Evolutionary conservation across 2,113 vertebrate genomes (phyloP), one percentile per base, ranked within the genome.

Genomic region (Heloderma charlesbogerti): DNA sequence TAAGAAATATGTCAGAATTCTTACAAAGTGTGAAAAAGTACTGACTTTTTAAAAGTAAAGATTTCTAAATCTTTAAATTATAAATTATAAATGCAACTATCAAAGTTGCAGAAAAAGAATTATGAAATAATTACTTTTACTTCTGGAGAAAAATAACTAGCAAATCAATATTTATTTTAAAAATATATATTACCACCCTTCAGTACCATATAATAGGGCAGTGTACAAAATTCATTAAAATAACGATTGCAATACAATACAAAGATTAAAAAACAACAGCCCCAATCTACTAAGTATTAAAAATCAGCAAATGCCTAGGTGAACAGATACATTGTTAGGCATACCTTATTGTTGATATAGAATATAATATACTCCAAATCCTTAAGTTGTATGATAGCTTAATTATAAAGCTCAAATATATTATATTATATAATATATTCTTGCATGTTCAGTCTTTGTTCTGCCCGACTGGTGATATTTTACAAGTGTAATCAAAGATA

Each of bases 401-500:
- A 51, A 9, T 18, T 13, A 74, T 89, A 10, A 74, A 57, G 37
- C 27, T 89, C 5, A 80, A 29, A 71, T 40, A 80, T 0, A 34
- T 6, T 54, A 84, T 45, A 37, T 86, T 67, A 69, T 92, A 0
- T 86, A 0, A 66, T 92, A 88, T 9, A 72, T 40, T 25, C 88
- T 88, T 93, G 92, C 85, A 88, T 92, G 13, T 95, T 96, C 96
- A 92, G 85, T 90, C 63, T 74, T 89, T 67, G 80, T 89, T 78
- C 67, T 89, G 94, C 89, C 71, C 6, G 69, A 45, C 27, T 91
- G 12, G 90, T 94, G 92, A 88, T 90, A 84, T 78, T 94, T 95
- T 93, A 31, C 92, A 94, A 94, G 84, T 66, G 22, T 15, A 25
- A 8, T 92, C n/a, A 86, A 88, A 84, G 92, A 91, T 93, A 95